Base-by-base conservation (phyloP, 2,113 vertebrate genomes). In the Petromus typicus region DNA sequence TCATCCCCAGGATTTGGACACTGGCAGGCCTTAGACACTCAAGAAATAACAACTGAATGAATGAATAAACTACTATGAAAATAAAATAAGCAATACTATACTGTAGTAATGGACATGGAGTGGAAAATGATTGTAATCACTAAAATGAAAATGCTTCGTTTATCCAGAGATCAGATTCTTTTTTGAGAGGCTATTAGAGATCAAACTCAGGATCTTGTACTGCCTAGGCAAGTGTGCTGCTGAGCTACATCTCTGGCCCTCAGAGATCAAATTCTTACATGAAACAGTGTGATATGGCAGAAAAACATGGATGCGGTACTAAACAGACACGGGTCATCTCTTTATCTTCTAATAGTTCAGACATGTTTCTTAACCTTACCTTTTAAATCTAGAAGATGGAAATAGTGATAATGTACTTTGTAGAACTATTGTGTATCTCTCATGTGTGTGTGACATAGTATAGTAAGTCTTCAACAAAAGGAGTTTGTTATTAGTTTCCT, bases 91-190 rank as follows among this genome's bases (percentile, higher is more conserved):
- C 22, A 32, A 67, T 20, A 64, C 22, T 63, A 0, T 82, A 79
- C 16, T 78, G 0, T 83, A 22, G 63, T 43, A 93, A 51, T 61
- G 30, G 48, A 71, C 63, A 56, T 92, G n/a, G 25, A 90, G 43
- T 54, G 57, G 71, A 63, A 87, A 91, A 80, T 91, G 43, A 79
- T n/a, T 69, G 2, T 13, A 61, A 10, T 90, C 90, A 37, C 90
- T 25, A 86, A 32, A 89, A 32, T 82, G 20, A 71, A 83, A 78
- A 56, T 57, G 16, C 66, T 89, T 92, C n/a, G 89, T 85, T 85
- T 37, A 89, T 73, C 16, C 27, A 86, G 71, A 89, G 40, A 51
- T 59, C 37, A 92, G 27, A 86, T 94, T 94, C 66, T 92, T 92
- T 51, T 51, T 51, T 51, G 48, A 10, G 48, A 10, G 48, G 48